Conservation (phyloP, 2,113 vertebrate genomes). For the Nestor notabilis region DNA sequence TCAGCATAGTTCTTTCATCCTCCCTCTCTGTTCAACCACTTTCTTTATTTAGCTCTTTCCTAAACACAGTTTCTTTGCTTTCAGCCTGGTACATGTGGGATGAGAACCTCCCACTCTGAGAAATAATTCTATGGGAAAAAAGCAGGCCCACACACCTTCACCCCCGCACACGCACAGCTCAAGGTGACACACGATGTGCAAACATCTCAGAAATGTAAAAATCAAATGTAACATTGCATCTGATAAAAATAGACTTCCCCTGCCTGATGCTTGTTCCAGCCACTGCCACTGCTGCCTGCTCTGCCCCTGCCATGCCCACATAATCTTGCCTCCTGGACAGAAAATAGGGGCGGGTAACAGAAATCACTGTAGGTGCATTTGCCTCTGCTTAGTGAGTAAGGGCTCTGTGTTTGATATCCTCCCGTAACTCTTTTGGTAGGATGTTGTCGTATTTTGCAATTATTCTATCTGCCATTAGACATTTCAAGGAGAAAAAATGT, state of each 20-base stretch:
- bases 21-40: background rate
- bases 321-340: background rate
- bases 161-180: background rate
- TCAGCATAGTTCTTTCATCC: background rate
- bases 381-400: background rate
- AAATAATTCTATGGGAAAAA: background rate
- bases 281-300: background rate
- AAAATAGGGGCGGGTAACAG: background rate
- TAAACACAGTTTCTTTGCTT: background rate
- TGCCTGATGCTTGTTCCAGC: background rate
- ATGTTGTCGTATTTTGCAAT: background rate
- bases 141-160: background rate
- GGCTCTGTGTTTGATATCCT: background rate
- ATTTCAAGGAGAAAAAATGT: background rate
- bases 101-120: background rate
- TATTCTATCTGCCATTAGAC: background rate
- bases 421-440: background rate
- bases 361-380: background rate
- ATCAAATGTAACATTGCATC: background rate
- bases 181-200: background rate
- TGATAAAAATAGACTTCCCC: background rate
- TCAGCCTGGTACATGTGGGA: background rate
- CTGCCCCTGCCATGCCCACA: background rate
- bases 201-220: background rate
- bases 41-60: conserved; percentile 39